Evolutionary conservation across 2,113 vertebrate genomes (phyloP), one percentile per base, ranked within the genome.

Genomic region (Zosterops japonicus): DNA sequence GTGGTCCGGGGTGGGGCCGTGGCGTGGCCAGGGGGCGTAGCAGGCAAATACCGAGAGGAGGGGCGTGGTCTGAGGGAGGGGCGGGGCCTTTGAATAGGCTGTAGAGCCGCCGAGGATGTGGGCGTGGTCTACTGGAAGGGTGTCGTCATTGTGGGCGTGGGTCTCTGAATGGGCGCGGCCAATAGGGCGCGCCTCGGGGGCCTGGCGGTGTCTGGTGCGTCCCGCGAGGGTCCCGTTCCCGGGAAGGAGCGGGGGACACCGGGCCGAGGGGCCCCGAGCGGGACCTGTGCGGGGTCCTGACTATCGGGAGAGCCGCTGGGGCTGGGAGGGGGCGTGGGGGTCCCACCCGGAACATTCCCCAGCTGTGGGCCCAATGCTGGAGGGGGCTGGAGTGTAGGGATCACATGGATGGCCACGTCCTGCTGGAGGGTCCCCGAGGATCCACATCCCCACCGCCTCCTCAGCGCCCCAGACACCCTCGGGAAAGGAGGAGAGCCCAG

Each of bases 141-240:
- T 41, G 44, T 5, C 23, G 44, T 70, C 29, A 23, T 60, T 2
- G 5, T 39, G 35, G 79, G 81, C 56, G 68, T 12, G 39, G 44
- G 11, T 2, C 11, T 0, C 0, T 1, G 6, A 0, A 0, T 21
- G 64, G 80, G 56, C n/a, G 69, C 19, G 50, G 50, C 0, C 12
- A 2, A 0, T 2, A 1, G 53, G 52, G 55, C 41, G 31, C 3
- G 55, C 2, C 8, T 24, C 46, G 5, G 27, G 19, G 5, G 14
- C 11, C 2, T 24, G 6, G 21, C 19, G 11, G 6, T 25, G 8
- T 6, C 5, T 8, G 5, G 52, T 3, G 52, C 17, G 18, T 5
- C 3, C 27, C 23, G 28, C 11, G 12, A 14, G 14, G 27, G 7
- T 29, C 29, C 11, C 31, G 39, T 11, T 11, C 27, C 41, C 17